phyloP scores from a whole-genome alignment of 1,140 invertebrate genomes.

The Drosophila setifemur region DNA sequence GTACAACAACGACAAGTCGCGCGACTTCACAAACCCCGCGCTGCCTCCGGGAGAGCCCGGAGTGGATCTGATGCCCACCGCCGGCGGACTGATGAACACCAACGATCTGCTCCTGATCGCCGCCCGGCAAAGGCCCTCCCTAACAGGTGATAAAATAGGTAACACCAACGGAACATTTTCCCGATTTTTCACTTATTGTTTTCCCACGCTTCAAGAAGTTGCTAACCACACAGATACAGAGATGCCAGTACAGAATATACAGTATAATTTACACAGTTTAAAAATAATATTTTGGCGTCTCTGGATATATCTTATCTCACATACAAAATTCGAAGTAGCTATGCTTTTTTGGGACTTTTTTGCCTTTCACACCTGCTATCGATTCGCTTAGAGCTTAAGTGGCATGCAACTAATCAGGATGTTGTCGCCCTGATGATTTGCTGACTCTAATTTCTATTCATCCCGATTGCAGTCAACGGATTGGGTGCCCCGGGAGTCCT shows the following conservation, averaged over 20 bases:
- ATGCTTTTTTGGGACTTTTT: constrained; percentile 37
- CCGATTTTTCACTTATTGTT: constrained; percentile 55
- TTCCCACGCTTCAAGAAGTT: constrained; percentile 44
- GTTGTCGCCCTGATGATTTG: background rate
- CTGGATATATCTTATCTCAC: no score
- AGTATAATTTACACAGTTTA: no score
- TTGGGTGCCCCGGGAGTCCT: constrained; percentile 91
- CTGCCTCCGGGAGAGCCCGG: constrained; percentile 96
- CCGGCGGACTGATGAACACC: constrained; percentile 85
- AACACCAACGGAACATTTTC: constrained; percentile 79
- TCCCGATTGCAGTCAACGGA: constrained; percentile 73
- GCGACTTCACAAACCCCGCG: constrained; percentile 99
- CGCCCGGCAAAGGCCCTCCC: constrained; percentile 85
- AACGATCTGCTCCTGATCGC: constrained; percentile 87
- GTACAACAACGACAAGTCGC: constrained; percentile 99
- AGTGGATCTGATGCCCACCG: constrained; percentile 85
- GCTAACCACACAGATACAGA: constrained; percentile 1
- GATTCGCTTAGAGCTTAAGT: constrained; percentile 65
- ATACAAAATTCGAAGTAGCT: background rate
- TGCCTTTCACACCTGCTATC: constrained; percentile 68
- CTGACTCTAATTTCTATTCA: constrained; percentile 22
- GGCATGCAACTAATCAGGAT: constrained; percentile 48
- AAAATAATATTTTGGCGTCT: no score
- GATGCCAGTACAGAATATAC: no score
- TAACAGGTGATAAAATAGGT: constrained; percentile 84